Conservation (phyloP, 2,113 vertebrate species). For the Fulica atra region DNA sequence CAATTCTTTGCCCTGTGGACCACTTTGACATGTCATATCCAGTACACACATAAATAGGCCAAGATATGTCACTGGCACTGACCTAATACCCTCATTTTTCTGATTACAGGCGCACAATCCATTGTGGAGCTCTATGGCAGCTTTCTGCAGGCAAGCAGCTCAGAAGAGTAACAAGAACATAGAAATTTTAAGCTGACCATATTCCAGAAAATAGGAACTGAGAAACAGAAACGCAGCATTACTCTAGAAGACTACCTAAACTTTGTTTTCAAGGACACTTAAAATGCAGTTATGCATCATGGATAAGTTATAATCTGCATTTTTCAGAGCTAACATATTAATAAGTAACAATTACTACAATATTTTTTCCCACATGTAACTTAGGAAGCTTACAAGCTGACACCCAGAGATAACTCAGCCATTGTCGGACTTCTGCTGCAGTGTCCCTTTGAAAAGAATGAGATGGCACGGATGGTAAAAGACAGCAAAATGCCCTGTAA, state of each 20-base stretch:
- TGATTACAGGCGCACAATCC: not conserved
- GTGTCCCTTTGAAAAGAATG: not conserved
- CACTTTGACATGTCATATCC: not conserved
- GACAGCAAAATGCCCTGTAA: not conserved
- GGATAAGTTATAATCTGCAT: not conserved
- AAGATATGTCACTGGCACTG: constrained; percentile 1
- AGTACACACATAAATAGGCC: not conserved
- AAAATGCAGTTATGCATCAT: not conserved
- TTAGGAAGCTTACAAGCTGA: not conserved
- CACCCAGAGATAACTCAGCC: not conserved
- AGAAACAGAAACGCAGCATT: not conserved
- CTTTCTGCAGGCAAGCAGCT: not conserved
- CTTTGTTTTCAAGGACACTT: not conserved
- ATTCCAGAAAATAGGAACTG: not conserved
- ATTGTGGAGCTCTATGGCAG: not conserved
- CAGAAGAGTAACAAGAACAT: not conserved
- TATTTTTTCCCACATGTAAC: not conserved
- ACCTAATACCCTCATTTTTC: not conserved
- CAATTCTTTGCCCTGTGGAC: not conserved
- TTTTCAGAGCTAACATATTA: not conserved
- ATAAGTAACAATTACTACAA: not conserved
- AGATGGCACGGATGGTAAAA: not conserved
- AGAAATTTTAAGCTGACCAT: not conserved
- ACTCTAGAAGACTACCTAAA: not conserved
- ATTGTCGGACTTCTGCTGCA: not conserved